A percentile compares a stretch with the other conserved stretches of the same genome.
Evolutionary conservation across 2,888 invertebrate genomes (phyloP).

Genomic region (Malthinus flaveolus): DNA sequence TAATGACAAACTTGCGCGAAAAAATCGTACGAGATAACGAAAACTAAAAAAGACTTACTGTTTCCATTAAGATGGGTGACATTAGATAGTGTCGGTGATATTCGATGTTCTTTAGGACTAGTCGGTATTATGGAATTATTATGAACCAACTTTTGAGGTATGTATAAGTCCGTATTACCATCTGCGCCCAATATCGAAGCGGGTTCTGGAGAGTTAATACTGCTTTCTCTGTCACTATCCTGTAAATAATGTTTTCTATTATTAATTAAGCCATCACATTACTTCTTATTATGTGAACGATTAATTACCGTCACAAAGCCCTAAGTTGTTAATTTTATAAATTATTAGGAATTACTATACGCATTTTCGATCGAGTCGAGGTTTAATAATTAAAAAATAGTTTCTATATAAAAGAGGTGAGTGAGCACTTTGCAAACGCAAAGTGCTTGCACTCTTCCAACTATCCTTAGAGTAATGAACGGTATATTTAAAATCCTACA

Average conservation of each 20-base stretch:
- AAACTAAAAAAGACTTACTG: constrained; percentile 57
- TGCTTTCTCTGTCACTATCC: constrained; percentile 69
- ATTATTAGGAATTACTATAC: too few species aligned
- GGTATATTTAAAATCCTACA: too few species aligned
- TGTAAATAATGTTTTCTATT: constrained; percentile 47
- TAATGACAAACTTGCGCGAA: not conserved
- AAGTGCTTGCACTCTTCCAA: too few species aligned
- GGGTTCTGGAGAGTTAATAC: constrained; percentile 65
- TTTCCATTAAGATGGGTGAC: constrained; percentile 67
- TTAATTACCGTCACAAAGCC: too few species aligned
- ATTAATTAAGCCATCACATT: not conserved
- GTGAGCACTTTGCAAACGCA: too few species aligned
- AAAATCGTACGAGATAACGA: not conserved
- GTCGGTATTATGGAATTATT: constrained; percentile 32
- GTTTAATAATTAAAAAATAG: too few species aligned
- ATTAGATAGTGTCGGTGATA: constrained; percentile 55
- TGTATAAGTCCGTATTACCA: constrained; percentile 49
- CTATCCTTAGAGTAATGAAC: too few species aligned
- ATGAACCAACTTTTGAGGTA: constrained; percentile 41
- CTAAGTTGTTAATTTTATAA: too few species aligned
- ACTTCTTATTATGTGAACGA: not conserved
- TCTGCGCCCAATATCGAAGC: constrained; percentile 55
- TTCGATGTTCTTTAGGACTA: constrained; percentile 40
- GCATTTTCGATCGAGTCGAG: too few species aligned
- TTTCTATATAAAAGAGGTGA: too few species aligned